Evolutionary conservation across 2,113 vertebrate genomes (phyloP).

Genomic region (Mus spicilegus): DNA sequence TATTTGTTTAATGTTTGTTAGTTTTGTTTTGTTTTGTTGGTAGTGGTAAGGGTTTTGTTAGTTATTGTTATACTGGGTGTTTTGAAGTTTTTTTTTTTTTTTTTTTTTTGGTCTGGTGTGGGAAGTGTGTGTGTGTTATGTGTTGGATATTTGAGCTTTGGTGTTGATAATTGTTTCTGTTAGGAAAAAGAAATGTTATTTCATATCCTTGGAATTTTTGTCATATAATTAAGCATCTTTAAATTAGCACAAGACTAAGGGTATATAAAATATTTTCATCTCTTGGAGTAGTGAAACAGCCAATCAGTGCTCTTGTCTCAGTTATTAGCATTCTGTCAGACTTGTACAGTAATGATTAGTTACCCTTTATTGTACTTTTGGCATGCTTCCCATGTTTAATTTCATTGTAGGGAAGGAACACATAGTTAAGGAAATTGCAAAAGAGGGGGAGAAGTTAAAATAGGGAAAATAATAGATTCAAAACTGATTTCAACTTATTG

Average conservation of each 20-base stretch:
- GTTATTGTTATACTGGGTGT: neutral
- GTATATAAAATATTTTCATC: slow-evolving; percentile 45
- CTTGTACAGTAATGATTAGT: slow-evolving; percentile 83
- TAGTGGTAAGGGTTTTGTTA: too few species aligned
- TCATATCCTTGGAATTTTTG: slow-evolving; percentile 33
- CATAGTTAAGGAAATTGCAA: slow-evolving; percentile 82
- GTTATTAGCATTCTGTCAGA: slow-evolving; percentile 83
- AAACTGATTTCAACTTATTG: slow-evolving; percentile 70
- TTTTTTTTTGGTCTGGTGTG: neutral
- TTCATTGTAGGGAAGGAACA: slow-evolving; percentile 79
- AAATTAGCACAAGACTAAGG: slow-evolving; percentile 32
- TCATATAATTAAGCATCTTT: slow-evolving; percentile 38
- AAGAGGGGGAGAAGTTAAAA: slow-evolving; percentile 74
- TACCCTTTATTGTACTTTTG: slow-evolving; percentile 83
- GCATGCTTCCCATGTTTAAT: slow-evolving; percentile 83
- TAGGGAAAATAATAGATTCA: slow-evolving; percentile 77
- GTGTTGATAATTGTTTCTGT: slow-evolving; percentile 35
- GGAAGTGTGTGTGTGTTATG: neutral
- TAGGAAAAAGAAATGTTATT: slow-evolving; percentile 35
- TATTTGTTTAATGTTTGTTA: neutral
- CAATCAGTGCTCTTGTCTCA: slow-evolving; percentile 72
- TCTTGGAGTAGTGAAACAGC: slow-evolving; percentile 50
- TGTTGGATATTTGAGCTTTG: neutral
- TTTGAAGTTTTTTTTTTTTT: neutral
- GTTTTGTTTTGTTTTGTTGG: neutral